Evolutionary conservation across 1,140 invertebrate species (phyloP), one percentile per base, ranked within the genome.

Genomic region (Araneus ventricosus): DNA sequence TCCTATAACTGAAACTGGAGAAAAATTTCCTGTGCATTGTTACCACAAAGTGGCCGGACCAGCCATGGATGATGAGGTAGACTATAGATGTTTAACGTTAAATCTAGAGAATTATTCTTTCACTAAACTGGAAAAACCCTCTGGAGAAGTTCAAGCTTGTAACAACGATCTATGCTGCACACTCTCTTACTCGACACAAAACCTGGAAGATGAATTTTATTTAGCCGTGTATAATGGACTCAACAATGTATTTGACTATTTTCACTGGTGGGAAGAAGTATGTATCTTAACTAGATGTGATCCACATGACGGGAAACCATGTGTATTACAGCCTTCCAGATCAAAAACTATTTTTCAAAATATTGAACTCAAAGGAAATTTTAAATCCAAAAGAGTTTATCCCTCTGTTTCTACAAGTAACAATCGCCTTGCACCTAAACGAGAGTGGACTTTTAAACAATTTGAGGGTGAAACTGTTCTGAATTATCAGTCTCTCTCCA

Each of bases 211-310:
- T 45, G 70, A 90, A 30, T 87, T 39, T 86, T 93, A 93, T 41
- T 59, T 94, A 14, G 67, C 82, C 34, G 52, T 70, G 37, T 85
- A 90, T 39, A 86, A 39, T 87, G 88, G 94, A 34, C n/a, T 39
- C 4, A 88, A 61, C 45, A 45, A 79, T n/a, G 86, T 70, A 59
- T 22, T 24, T 4, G 67, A 63, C 14, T 63, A 80, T 57, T 94
- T 92, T 63, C 52, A 80, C 5, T 93, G 85, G 75, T 67, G 82
- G 30, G 90, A 94, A 93, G 93, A 94, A 92, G 37, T 39, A 27
- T 94, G 93, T 91, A 10, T 88, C 4, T 27, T 94, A 34, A 37
- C 90, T 61, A 41, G 85, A 22, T 94, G 93, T 75, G 85, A 93
- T 70, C 30, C 85, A 17, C 79, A 59, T 20, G 75, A 84, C 57